These are phyloP conservation scores for Gobionotothen gibberifrons DNA, from an alignment of 2,797 vertebrate genomes.

Conservation along the genomic window DNA sequence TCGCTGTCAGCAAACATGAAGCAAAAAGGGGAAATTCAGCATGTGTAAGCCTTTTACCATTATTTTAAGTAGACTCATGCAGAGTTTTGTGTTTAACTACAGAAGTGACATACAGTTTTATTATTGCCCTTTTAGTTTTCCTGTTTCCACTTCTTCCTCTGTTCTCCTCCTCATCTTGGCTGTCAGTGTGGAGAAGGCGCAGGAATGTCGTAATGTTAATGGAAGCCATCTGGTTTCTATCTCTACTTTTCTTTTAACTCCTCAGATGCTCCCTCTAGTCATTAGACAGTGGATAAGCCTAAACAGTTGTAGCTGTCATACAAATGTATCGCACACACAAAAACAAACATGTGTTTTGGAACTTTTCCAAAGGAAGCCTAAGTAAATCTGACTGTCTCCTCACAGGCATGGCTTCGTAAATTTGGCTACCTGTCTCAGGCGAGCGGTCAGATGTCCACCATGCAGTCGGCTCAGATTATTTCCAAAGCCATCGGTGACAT, in stretches of 20 bases:
- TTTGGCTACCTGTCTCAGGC: conserved; percentile 92
- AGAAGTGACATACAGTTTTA: background rate
- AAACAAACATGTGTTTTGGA: conserved; percentile 10
- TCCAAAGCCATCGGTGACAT: conserved; percentile 91
- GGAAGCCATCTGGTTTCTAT: conserved; percentile 73
- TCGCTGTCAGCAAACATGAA: conserved; percentile 34
- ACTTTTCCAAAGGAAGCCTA: conserved; percentile 35
- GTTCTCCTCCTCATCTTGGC: conserved; percentile 30
- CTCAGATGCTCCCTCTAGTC: conserved; percentile 43
- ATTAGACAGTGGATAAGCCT: conserved; percentile 21
- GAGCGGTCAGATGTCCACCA: conserved; percentile 93
- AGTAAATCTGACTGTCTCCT: conserved; percentile 6
- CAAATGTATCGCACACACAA: background rate
- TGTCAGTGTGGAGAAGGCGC: conserved; percentile 42
- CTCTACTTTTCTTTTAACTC: conserved; percentile 51
- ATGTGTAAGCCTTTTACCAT: conserved; percentile 8
- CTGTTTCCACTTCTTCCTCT: conserved; percentile 9
- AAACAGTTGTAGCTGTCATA: conserved; percentile 1
- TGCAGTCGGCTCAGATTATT: conserved; percentile 93
- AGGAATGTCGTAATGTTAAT: conserved; percentile 71
- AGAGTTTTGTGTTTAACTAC: conserved; percentile 21
- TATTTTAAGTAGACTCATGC: background rate
- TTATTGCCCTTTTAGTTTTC: conserved; percentile 9
- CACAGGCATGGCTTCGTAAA: conserved; percentile 90
- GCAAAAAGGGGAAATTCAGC: background rate